Evolutionary conservation across 2,888 invertebrate species (phyloP).

Genomic region (Julus scandinavius): DNA sequence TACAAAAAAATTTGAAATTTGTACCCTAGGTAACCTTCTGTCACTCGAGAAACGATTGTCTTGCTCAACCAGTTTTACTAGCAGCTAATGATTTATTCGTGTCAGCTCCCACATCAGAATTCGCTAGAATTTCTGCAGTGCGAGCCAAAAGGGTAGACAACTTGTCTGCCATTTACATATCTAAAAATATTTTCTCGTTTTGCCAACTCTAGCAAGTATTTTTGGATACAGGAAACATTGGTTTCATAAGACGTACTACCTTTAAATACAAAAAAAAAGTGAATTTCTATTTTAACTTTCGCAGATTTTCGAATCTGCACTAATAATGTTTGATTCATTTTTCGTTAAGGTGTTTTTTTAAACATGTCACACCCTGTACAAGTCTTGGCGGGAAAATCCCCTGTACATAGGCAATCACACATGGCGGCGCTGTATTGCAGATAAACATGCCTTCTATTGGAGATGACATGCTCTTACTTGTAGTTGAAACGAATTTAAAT

Average conservation of each 20-base stretch:
- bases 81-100: background rate
- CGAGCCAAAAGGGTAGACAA: background rate
- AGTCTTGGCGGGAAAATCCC: background rate
- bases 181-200: conserved; percentile 6
- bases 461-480: too few species aligned
- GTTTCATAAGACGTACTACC: background rate
- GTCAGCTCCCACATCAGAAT: background rate
- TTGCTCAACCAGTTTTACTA: conserved; percentile 20
- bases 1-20: background rate
- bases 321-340: background rate
- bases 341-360: background rate
- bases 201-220: conserved; percentile 17
- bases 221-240: conserved; percentile 14
- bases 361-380: background rate
- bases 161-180: background rate
- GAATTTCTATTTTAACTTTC: background rate
- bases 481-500: too few species aligned
- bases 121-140: background rate
- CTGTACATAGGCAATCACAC: background rate
- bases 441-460: background rate
- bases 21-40: background rate
- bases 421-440: background rate
- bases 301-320: background rate
- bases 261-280: background rate
- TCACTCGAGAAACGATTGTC: background rate